phyloP scores from a whole-genome alignment of 2,113 vertebrate genomes.

The Tupaia tana region DNA sequence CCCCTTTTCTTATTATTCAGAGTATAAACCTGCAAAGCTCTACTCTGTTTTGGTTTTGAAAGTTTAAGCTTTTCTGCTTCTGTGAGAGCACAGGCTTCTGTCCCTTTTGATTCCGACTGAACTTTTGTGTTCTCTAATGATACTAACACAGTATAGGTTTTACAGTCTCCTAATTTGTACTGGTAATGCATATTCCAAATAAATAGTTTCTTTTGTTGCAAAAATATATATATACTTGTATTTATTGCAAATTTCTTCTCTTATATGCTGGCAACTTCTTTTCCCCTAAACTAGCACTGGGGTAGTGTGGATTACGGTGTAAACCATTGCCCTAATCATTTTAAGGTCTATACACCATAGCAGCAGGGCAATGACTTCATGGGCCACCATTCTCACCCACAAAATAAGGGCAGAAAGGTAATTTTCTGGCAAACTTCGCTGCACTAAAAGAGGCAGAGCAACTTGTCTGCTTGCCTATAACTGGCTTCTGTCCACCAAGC shows the following conservation, averaged over 20 bases:
- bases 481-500: background rate
- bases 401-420: background rate
- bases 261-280: background rate
- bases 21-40: constrained; percentile 88
- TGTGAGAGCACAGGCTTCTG: constrained; percentile 92
- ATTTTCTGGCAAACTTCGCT: background rate
- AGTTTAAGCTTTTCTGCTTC: constrained; percentile 92
- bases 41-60: constrained; percentile 91
- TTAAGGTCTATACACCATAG: background rate
- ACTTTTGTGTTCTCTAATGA: constrained; percentile 93
- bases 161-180: constrained; percentile 98
- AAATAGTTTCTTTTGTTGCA: constrained; percentile 97
- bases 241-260: constrained; percentile 70
- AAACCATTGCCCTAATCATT: background rate
- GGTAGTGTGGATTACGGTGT: background rate
- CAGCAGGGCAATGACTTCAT: background rate
- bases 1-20: constrained; percentile 85
- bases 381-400: background rate
- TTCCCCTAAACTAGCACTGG: background rate
- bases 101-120: constrained; percentile 90
- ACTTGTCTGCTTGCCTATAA: background rate
- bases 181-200: constrained; percentile 98
- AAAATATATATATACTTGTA: constrained; percentile 76
- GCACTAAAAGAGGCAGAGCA: background rate
- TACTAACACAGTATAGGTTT: constrained; percentile 95